phyloP scores from a whole-genome alignment of 2,797 vertebrate genomes.

The Australoheros facetus region DNA sequence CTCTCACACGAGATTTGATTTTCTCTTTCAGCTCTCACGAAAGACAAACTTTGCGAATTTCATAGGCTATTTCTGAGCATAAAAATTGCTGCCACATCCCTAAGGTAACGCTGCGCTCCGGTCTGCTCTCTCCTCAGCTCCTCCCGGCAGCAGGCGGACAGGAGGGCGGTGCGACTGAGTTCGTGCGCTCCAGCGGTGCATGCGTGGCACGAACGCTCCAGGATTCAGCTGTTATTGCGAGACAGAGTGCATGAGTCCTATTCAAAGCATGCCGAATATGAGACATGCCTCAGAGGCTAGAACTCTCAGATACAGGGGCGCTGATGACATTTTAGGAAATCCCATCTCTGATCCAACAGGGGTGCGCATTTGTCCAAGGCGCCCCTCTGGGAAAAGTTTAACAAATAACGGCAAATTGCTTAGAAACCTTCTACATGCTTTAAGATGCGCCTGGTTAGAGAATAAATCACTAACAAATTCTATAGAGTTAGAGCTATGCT shows the following conservation, averaged over 20 bases:
- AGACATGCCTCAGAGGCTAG: neutral
- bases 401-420: neutral
- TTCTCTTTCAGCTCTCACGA: neutral
- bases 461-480: neutral
- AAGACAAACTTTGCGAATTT: conserved; percentile 41
- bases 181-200: conserved; percentile 65
- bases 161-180: conserved; percentile 61
- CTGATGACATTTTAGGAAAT: neutral
- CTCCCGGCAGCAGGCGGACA: conserved; percentile 51
- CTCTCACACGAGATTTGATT: neutral
- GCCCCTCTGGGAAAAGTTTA: neutral
- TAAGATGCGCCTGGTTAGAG: neutral
- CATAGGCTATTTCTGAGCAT: conserved; percentile 6
- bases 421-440: neutral
- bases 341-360: neutral
- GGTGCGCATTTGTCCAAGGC: neutral
- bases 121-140: conserved; percentile 33
- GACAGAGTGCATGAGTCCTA: conserved; percentile 35
- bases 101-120: conserved; percentile 19
- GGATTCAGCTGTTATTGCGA: conserved; percentile 58
- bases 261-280: neutral
- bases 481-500: conserved; percentile 8
- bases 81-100: conserved; percentile 33
- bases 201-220: conserved; percentile 57
- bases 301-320: conserved; percentile 2